phyloP scores from a whole-genome alignment of 2,888 invertebrate species.

The Synanthedon tipuliformis region DNA sequence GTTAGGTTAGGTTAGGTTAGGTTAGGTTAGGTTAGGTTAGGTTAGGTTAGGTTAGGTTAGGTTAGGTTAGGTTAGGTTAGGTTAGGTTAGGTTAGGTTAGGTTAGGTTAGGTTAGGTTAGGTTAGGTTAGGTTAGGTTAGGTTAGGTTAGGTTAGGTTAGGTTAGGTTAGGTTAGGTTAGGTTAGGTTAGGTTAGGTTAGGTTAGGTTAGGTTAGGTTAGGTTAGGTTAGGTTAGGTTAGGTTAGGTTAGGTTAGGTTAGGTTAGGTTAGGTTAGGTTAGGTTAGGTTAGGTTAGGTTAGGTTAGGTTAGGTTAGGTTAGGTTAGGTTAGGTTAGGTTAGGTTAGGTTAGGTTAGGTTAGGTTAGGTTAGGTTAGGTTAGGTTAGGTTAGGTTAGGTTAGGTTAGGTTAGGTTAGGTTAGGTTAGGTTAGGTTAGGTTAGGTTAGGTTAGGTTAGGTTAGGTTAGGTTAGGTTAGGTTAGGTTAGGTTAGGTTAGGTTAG shows the following conservation, averaged over 20 bases:
- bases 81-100: not conserved
- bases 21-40: too few species aligned
- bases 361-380: slow-evolving; percentile 1
- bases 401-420: not conserved
- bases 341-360: slow-evolving; percentile 1
- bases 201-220: slow-evolving; percentile 1
- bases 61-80: not conserved
- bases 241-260: slow-evolving; percentile 1
- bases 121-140: not conserved
- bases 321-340: not conserved
- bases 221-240: slow-evolving; percentile 1
- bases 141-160: not conserved
- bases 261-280: slow-evolving; percentile 1
- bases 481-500: slow-evolving; percentile 4
- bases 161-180: slow-evolving; percentile 1
- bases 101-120: not conserved
- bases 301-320: slow-evolving; percentile 1
- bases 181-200: not conserved
- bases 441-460: slow-evolving; percentile 3
- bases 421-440: not conserved
- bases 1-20: too few species aligned
- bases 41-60: not conserved
- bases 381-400: slow-evolving; percentile 1
- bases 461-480: slow-evolving; percentile 4
- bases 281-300: slow-evolving; percentile 1